Base-by-base conservation (phyloP, 2,888 invertebrate species). In the Xanthorhoe designata region DNA sequence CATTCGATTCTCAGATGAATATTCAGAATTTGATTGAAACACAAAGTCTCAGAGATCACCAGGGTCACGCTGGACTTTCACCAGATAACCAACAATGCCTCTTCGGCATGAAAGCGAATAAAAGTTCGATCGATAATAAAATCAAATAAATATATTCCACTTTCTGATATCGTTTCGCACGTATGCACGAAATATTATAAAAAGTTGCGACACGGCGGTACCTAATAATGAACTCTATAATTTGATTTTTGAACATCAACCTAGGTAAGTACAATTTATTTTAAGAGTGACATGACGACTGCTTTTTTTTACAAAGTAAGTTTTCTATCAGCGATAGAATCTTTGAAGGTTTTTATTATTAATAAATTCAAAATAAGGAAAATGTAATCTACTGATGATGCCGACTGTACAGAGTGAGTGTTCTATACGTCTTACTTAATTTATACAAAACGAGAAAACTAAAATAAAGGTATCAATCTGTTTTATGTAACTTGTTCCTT, bases 1-100 rank as follows among this genome's bases (percentile, higher is more conserved):
- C 19, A 50, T 38, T 38, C 24, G 17, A 19, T 9, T 61, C 24
- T 13, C 19, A 42, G 19, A 57, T 50, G 29, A 63, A 64, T 54
- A 64, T 64, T 64, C 58, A 66, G 24, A 51, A 59, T 19, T 35
- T 32, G 52, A 54, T 61, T 47, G 53, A 51, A 66, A 62, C 54
- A 49, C 35, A 24, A 62, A 66, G 58, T 32, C 18, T 42, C 35
- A 32, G 58, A 64, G 64, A 56, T 64, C 64, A 64, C 32, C 32
- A 42, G 32, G 68, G 68, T 68, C 68, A 49, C 52, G 63, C 6
- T 65, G 52, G 54, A 68, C 71, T 73, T 73, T 71, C 71, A 65
- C 73, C 64, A 68, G 52, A 61, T 65, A 66, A 64, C 49, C 71
- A 69, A 73, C 71, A 70, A 73, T 65, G 67, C 56, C 61, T 59